Evolutionary conservation across 2,797 vertebrate species (phyloP).

Genomic region (Characodon lateralis): DNA sequence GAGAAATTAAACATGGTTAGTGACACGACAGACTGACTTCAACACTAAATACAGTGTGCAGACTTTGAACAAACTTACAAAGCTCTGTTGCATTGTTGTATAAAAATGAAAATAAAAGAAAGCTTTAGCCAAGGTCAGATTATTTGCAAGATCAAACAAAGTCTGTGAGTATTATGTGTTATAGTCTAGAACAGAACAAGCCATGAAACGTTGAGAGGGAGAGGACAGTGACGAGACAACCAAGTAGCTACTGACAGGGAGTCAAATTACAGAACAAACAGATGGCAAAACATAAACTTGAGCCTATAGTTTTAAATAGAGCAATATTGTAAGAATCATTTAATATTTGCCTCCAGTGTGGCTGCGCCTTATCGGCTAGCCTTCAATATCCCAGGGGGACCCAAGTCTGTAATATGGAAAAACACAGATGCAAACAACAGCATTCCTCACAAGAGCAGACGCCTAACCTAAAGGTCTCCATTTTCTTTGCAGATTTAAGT

Average conservation of each 20-base stretch:
- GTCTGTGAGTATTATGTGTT: constrained; percentile 33
- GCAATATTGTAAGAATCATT: constrained; percentile 85
- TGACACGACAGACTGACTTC: constrained; percentile 27
- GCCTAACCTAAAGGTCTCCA: constrained; percentile 63
- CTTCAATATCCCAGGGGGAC: constrained; percentile 88
- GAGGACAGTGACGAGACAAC: constrained; percentile 56
- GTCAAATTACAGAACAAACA: constrained; percentile 62
- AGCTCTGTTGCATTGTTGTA: constrained; percentile 7
- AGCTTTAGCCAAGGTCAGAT: constrained; percentile 8
- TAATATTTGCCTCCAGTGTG: constrained; percentile 86
- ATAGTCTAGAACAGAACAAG: constrained; percentile 28
- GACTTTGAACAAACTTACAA: constrained; percentile 47
- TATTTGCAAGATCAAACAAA: constrained; percentile 46
- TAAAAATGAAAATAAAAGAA: not conserved
- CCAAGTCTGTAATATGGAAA: constrained; percentile 88
- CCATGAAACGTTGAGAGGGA: constrained; percentile 34
- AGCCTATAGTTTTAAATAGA: constrained; percentile 83
- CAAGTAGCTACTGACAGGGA: constrained; percentile 51
- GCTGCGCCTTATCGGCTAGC: constrained; percentile 87
- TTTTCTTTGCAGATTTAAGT: constrained; percentile 47
- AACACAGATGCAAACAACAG: constrained; percentile 89
- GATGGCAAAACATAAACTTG: constrained; percentile 69
- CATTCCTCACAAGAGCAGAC: constrained; percentile 83
- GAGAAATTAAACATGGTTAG: constrained; percentile 37
- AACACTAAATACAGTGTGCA: constrained; percentile 20